Evolutionary conservation across 2,113 vertebrate species (phyloP).

Genomic region (Caloenas nicobarica): DNA sequence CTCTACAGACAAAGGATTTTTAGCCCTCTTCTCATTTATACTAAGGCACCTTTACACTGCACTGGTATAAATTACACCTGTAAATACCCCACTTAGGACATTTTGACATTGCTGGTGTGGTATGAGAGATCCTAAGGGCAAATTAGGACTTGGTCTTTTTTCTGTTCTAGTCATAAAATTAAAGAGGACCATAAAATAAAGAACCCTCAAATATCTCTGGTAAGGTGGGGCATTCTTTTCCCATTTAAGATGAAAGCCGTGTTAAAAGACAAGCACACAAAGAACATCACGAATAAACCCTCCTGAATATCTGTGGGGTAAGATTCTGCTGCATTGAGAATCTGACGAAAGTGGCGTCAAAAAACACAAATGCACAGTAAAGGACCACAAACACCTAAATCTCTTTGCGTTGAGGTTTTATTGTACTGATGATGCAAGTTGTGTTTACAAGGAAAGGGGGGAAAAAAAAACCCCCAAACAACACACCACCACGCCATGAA

Average conservation of each 20-base stretch:
- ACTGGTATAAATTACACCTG: background rate
- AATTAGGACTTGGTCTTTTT: background rate
- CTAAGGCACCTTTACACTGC: background rate
- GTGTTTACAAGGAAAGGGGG: background rate
- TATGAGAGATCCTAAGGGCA: background rate
- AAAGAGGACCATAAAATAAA: slow-evolving; percentile 11
- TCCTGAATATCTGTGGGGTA: background rate
- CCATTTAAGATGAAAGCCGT: slow-evolving; percentile 17
- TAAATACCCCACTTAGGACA: background rate
- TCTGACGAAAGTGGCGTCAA: slow-evolving; percentile 14
- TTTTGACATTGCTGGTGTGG: background rate
- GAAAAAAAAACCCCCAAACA: background rate
- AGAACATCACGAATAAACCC: slow-evolving; percentile 36
- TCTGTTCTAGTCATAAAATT: background rate
- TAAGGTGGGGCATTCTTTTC: slow-evolving; percentile 41
- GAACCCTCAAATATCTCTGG: background rate
- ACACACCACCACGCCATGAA: background rate
- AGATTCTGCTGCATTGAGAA: slow-evolving; percentile 36
- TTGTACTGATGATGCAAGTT: slow-evolving; percentile 33
- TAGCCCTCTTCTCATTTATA: background rate
- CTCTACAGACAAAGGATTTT: background rate
- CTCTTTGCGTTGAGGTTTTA: background rate
- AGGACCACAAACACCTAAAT: slow-evolving; percentile 1
- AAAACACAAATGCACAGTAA: background rate
- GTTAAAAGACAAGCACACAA: slow-evolving; percentile 40